A percentile compares a stretch with the other conserved stretches of the same genome.
Conservation (phyloP, 2,888 invertebrate genomes). For the Trissolcus japonicus region DNA sequence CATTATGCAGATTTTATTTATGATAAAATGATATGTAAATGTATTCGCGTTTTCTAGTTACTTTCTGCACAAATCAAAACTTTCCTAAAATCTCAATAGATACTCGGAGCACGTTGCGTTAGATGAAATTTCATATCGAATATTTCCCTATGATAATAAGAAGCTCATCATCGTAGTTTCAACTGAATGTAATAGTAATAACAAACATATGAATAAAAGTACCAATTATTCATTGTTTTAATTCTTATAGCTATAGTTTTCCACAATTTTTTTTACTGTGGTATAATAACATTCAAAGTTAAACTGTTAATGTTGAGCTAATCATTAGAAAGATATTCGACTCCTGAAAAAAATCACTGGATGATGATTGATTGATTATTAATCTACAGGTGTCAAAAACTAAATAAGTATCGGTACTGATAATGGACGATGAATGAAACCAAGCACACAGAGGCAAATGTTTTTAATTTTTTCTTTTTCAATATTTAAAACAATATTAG, state of each 20-base stretch:
- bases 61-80: constrained; percentile 76
- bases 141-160: constrained; percentile 36
- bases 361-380: constrained; percentile 52
- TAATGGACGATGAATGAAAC: constrained; percentile 65
- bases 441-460: constrained; percentile 64
- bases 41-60: constrained; percentile 57
- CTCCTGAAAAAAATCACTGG: constrained; percentile 54
- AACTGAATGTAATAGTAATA: neutral
- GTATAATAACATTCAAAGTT: no score
- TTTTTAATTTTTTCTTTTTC: constrained; percentile 6
- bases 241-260: no score
- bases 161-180: constrained; percentile 25
- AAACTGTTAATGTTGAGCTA: no score
- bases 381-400: constrained; percentile 53
- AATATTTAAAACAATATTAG: constrained; percentile 14
- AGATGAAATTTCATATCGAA: constrained; percentile 55
- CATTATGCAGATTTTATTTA: no score
- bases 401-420: constrained; percentile 59
- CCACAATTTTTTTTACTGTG: no score
- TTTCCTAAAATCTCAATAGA: constrained; percentile 67
- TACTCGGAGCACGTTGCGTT: constrained; percentile 60
- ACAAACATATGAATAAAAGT: neutral
- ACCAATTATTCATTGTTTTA: neutral
- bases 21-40: no score
- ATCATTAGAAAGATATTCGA: constrained; percentile 43